phyloP scores from a whole-genome alignment of 2,113 vertebrate species.

The Chlamydotis undulata region DNA sequence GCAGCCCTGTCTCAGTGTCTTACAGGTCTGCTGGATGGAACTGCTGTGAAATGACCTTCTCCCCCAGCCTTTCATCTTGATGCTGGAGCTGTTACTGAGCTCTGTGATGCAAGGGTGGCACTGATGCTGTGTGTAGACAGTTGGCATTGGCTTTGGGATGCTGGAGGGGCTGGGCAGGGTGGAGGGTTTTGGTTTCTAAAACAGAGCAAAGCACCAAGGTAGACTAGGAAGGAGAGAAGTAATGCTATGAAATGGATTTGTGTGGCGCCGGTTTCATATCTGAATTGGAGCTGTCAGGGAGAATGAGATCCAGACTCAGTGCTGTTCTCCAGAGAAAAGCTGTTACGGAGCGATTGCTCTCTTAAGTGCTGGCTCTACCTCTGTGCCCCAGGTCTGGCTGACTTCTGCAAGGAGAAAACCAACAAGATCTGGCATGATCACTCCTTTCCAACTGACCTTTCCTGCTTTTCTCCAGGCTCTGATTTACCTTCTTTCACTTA shows the following conservation, averaged over 20 bases:
- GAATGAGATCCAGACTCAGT: neutral
- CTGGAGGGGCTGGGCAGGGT: neutral
- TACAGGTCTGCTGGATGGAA: neutral
- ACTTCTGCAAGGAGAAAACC: neutral
- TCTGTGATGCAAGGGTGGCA: neutral
- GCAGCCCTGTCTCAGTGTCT: neutral
- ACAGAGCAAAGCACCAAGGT: neutral
- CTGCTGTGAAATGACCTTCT: neutral
- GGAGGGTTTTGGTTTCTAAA: neutral
- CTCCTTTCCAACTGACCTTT: neutral
- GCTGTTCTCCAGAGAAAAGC: conserved; percentile 18
- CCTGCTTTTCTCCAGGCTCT: neutral
- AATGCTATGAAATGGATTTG: neutral
- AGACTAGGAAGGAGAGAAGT: neutral
- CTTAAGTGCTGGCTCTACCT: neutral
- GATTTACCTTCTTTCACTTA: neutral
- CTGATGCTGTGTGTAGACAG: neutral
- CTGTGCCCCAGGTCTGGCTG: neutral
- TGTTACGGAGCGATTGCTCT: neutral
- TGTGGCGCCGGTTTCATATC: conserved; percentile 2
- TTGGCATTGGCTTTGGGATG: neutral
- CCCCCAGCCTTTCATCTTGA: neutral
- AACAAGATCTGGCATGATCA: neutral
- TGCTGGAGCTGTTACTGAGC: neutral
- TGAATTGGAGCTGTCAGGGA: conserved; percentile 35